A percentile compares a stretch with the other conserved stretches of the same genome.
These are phyloP conservation scores for Upupa epops DNA, from an alignment of 2,113 vertebrate genomes.

Conservation along the genomic window DNA sequence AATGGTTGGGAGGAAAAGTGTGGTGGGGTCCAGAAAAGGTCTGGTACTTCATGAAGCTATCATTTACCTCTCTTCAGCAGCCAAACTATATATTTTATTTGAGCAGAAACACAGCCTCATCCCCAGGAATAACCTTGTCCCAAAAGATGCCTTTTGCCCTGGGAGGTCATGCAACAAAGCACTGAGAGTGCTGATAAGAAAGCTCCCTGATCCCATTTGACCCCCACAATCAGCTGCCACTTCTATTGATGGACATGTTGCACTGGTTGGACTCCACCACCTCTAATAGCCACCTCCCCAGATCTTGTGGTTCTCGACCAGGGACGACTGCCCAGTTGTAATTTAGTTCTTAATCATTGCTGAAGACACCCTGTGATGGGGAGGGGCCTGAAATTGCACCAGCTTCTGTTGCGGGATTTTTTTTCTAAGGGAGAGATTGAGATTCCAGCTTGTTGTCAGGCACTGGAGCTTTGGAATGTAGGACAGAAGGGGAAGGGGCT, in stretches of 20 bases:
- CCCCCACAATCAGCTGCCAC: accelerated
- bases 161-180: accelerated
- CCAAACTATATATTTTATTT: not conserved
- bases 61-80: not conserved
- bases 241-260: not conserved
- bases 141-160: not conserved
- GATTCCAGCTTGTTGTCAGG: not conserved
- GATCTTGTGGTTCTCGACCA: accelerated
- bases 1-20: not conserved
- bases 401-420: not conserved
- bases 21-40: not conserved
- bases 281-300: not conserved
- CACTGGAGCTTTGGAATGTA: not conserved
- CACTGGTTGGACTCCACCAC: not conserved
- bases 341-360: constrained; percentile 9
- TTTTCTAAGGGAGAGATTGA: not conserved
- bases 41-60: not conserved
- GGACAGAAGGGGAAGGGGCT: accelerated
- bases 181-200: not conserved
- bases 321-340: not conserved
- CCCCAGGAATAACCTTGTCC: not conserved
- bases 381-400: not conserved
- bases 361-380: accelerated
- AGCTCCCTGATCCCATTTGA: accelerated
- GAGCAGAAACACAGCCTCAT: not conserved